These are phyloP conservation scores for Clarias platycephalus DNA, from an alignment of 2,797 vertebrate genomes.

Conservation along the genomic window DNA sequence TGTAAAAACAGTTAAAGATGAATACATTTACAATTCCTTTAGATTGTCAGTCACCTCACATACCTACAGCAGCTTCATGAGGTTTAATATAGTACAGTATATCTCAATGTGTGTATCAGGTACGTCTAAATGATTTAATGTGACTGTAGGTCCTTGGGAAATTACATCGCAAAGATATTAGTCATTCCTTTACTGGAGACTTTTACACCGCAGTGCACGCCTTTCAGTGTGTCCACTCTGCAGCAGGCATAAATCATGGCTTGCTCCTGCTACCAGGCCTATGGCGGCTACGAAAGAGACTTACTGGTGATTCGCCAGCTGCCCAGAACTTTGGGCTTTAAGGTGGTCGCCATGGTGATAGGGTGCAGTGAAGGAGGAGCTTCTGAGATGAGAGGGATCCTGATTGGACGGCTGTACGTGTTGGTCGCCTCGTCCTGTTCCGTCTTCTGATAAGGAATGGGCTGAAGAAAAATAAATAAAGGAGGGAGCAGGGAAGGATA, in stretches of 20 bases:
- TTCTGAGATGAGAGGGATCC: constrained; percentile 26
- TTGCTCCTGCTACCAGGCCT: constrained; percentile 50
- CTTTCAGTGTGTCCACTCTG: constrained; percentile 28
- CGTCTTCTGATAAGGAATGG: constrained; percentile 55
- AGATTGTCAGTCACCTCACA: background rate
- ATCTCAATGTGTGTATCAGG: background rate
- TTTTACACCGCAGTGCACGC: constrained; percentile 35
- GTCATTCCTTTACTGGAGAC: constrained; percentile 23
- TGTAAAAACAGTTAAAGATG: constrained; percentile 53
- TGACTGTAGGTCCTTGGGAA: background rate
- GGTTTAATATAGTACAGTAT: background rate
- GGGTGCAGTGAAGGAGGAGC: constrained; percentile 48
- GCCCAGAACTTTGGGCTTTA: constrained; percentile 61
- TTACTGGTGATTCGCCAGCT: constrained; percentile 65
- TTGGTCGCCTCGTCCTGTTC: constrained; percentile 51
- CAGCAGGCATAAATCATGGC: constrained; percentile 47
- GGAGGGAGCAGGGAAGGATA: constrained; percentile 3
- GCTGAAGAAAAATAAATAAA: constrained; percentile 53
- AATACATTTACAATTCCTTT: background rate
- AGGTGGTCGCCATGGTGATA: constrained; percentile 44
- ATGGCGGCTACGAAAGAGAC: constrained; percentile 61
- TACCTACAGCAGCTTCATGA: background rate
- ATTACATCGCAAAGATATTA: constrained; percentile 16
- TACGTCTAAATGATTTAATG: background rate
- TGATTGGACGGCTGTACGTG: constrained; percentile 9